Evolutionary conservation across 2,888 invertebrate species (phyloP), one percentile per base, ranked within the genome.

Genomic region (Tethea ocularis): DNA sequence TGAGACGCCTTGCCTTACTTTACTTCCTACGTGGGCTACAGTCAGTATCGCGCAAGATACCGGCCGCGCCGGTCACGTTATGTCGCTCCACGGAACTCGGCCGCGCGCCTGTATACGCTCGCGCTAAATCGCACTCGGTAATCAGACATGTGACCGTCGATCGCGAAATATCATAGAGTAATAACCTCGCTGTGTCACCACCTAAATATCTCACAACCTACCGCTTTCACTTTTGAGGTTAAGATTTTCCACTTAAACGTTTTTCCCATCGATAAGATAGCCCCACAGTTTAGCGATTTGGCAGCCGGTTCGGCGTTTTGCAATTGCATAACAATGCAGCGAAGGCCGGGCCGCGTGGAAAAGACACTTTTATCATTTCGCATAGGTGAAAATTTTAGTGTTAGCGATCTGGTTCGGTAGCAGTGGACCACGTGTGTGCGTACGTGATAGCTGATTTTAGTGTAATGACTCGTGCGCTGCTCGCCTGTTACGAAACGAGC

Each of bases 241-340:
- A 84, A 68, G 69, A 79, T 77, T 83, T 86, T 83, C 75, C 82
- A 79, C 78, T 77, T 72, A 70, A 78, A 76, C 76, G 74, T 79
- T 82, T 86, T 86, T 82, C 82, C 80, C 68, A 70, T 64, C 72
- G 74, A 72, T 70, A 74, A 75, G 77, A 80, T 84, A 78, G 41
- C 46, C 41, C 69, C 76, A 76, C 81, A 78, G 77, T 78, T 78
- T 81, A 77, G 76, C 75, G 77, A 78, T 86, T 86, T 83, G 87
- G 83, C 84, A 80, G 81, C 76, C 74, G 74, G 75, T 75, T 74
- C 74, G 72, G 69, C 67, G 76, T 76, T 81, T 78, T 80, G 80
- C 80, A 85, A 87, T 91, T 91, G 91, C 91, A 90, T 91, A 91
- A 91, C 87, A 86, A 84, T 89, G 89, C 89, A 89, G 79, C 78